Evolutionary conservation across 2,888 invertebrate species (phyloP).

Genomic region (Clusia tigrina): DNA sequence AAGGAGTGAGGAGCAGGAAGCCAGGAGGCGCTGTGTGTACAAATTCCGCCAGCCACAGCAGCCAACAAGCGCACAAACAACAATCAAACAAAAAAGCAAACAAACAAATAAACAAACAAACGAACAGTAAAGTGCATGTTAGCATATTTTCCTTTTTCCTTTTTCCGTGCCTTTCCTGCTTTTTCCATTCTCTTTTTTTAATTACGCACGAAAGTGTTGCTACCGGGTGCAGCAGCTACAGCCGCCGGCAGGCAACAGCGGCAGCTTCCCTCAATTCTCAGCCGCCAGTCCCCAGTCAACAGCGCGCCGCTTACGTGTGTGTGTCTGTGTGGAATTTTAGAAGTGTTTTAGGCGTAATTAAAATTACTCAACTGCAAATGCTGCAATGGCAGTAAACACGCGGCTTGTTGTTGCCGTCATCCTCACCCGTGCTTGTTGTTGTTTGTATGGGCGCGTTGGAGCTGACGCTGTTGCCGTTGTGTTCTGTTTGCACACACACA

Average conservation of each 20-base stretch:
- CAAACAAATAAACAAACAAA: neutral
- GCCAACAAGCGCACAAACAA: constrained; percentile 3
- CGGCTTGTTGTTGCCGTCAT: no score
- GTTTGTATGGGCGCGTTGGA: neutral
- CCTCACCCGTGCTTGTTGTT: no score
- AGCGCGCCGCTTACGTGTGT: neutral
- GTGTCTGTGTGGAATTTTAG: neutral
- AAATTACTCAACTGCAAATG: constrained; percentile 49
- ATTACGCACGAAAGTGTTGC: constrained; percentile 5
- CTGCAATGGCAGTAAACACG: neutral
- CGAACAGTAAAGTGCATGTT: neutral
- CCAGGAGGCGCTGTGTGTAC: neutral
- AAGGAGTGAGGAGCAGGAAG: neutral
- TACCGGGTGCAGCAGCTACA: neutral
- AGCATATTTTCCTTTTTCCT: neutral
- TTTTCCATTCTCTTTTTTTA: neutral
- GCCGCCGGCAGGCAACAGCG: no score
- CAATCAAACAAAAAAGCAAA: neutral
- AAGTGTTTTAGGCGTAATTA: constrained; percentile 54
- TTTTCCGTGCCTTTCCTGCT: neutral
- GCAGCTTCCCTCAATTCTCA: no score
- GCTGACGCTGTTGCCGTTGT: neutral
- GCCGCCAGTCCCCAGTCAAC: no score
- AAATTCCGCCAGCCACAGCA: constrained; percentile 16
- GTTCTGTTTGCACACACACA: no score